Evolutionary conservation across 2,113 vertebrate species (phyloP), one percentile per base, ranked within the genome.

Genomic region (Channa argus): DNA sequence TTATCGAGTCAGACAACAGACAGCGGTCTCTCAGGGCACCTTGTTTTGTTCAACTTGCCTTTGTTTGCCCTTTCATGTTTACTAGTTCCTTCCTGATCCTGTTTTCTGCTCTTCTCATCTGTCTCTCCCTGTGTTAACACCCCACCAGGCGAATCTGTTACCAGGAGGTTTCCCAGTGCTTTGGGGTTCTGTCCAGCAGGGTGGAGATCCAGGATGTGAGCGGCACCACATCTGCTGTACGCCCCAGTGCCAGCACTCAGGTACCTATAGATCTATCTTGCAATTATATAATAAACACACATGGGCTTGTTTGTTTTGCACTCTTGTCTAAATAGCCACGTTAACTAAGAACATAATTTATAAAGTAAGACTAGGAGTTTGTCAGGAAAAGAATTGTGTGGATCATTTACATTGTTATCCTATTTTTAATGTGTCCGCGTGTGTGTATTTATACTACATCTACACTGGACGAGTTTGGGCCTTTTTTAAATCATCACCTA

Each of bases 201-300:
- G 97, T 98, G 0, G 98, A 99, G 89, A 96, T 99, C 85, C 97
- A 99, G 85, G 98, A 99, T 47, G 95, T 95, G 4, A 99, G 96
- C 0, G 98, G 97, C 8, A 95, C 96, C 63, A 99, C 97, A 2
- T 96, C 97, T 0, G 96, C 95, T 0, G 94, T 99, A 37, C 94
- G 98, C 58, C 97, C 97, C 82, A 99, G 98, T 0, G 98, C 98
- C n/a, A 99, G 98, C 94, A 99, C 98, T 50, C 98, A 99, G 98
- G 98, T 99, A 85, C 34, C 34, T 0, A 4, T 46, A 56, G 37
- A 70, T 47, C 38, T 24, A 0, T 53, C 63, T 59, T 77, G 15
- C 64, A 62, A 24, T 60, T 1, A 8, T 65, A 79, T 74, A 56
- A 65, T 60, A 59, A 82, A 71, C 51, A 73, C 74, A 68, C 34